Conservation (phyloP, 2,888 invertebrate species). For the Parnassius apollo region DNA sequence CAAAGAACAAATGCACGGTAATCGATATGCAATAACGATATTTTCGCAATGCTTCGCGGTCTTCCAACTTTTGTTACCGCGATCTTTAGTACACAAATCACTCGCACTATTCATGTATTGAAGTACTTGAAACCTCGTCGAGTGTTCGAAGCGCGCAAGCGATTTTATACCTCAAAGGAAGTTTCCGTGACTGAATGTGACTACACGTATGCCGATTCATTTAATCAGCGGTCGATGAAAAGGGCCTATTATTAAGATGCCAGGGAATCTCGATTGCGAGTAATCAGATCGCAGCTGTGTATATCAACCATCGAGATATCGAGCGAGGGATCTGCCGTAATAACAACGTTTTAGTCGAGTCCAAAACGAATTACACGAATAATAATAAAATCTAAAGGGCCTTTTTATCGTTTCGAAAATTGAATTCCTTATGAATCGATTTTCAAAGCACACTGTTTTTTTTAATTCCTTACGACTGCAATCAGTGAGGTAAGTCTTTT, state of each 20-base stretch:
- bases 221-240: conserved; percentile 44
- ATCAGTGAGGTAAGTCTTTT: background rate
- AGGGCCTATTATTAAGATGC: conserved; percentile 49
- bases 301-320: conserved; percentile 39
- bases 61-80: conserved; percentile 1
- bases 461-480: conserved; percentile 12
- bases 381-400: conserved; percentile 36
- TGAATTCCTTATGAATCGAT: conserved; percentile 30
- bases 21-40: conserved; percentile 15
- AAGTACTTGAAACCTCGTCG: background rate
- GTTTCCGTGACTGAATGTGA: conserved; percentile 37
- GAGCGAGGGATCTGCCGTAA: conserved; percentile 47
- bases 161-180: conserved; percentile 29
- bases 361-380: conserved; percentile 51
- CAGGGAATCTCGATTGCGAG: conserved; percentile 45
- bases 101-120: conserved; percentile 2
- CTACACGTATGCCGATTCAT: conserved; percentile 32
- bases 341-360: conserved; percentile 46
- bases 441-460: conserved; percentile 12
- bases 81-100: conserved; percentile 12
- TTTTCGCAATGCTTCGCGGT: conserved; percentile 15
- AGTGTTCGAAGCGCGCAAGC: background rate
- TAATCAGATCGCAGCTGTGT: conserved; percentile 45
- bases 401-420: conserved; percentile 33
- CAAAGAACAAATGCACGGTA: conserved; percentile 21